Conservation (phyloP, 2,888 invertebrate species). For the Leucozona laternaria region DNA sequence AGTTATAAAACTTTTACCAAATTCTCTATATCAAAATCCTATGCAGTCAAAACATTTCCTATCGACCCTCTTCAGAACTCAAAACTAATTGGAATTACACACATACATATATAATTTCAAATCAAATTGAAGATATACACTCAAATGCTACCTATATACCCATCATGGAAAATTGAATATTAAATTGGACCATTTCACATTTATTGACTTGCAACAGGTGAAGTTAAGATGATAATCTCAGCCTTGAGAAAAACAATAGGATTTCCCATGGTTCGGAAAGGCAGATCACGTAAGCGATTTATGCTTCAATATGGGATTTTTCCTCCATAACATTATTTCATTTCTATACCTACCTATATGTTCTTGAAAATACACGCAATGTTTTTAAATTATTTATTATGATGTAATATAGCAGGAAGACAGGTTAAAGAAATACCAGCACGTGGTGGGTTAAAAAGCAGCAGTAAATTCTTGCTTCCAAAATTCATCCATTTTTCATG, state of each 20-base stretch:
- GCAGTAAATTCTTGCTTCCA: conserved; percentile 36
- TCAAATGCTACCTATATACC: background rate
- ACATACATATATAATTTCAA: background rate
- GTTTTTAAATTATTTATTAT: conserved; percentile 26
- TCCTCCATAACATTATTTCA: background rate
- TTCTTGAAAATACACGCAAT: background rate
- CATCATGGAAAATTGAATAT: background rate
- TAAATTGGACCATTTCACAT: background rate
- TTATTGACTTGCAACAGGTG: conserved; percentile 48
- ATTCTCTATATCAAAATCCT: background rate
- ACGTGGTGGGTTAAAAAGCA: conserved; percentile 46
- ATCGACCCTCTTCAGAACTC: background rate
- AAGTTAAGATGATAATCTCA: conserved; percentile 45
- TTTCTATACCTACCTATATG: background rate
- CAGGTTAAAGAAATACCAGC: conserved; percentile 57
- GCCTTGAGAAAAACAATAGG: conserved; percentile 17
- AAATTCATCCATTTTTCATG: conserved; percentile 47
- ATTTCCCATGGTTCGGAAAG: conserved; percentile 12
- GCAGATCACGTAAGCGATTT: conserved; percentile 55
- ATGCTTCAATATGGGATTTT: conserved; percentile 36
- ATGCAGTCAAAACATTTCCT: background rate
- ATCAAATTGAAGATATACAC: background rate
- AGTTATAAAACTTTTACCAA: background rate
- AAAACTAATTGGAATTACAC: conserved; percentile 22
- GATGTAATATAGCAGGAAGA: conserved; percentile 10